Evolutionary conservation across 2,113 vertebrate genomes (phyloP).

Genomic region (Corvus hawaiiensis): DNA sequence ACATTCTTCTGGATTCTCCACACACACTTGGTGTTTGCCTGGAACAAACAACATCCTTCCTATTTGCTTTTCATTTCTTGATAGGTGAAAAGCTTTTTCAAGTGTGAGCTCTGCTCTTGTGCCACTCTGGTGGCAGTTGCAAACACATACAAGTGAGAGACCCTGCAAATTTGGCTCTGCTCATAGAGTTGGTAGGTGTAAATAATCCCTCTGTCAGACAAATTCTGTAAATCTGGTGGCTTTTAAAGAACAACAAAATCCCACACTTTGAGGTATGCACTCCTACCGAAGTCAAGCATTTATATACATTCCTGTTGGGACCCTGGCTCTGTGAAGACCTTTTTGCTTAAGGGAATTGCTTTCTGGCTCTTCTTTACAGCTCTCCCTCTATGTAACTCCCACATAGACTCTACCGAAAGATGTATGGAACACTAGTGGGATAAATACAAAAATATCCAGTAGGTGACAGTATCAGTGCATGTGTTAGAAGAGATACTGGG

Average conservation of each 20-base stretch:
- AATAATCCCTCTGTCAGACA: neutral
- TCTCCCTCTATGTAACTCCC: neutral
- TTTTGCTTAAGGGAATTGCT: neutral
- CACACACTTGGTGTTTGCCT: neutral
- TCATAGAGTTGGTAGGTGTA: conserved; percentile 65
- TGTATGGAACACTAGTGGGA: neutral
- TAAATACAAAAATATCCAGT: neutral
- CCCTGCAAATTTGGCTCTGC: conserved; percentile 64
- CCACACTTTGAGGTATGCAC: fast-evolving
- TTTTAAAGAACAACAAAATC: neutral
- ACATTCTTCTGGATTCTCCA: neutral
- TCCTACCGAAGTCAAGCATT: neutral
- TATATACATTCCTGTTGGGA: neutral
- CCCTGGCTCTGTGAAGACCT: neutral
- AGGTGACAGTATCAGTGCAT: neutral
- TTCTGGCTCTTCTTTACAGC: neutral
- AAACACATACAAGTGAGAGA: conserved; percentile 42
- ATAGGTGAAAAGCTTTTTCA: conserved; percentile 71
- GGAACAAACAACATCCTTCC: neutral
- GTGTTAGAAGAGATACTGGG: neutral
- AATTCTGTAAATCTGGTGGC: neutral
- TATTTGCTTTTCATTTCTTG: neutral
- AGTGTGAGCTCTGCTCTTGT: conserved; percentile 66
- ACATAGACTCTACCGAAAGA: neutral
- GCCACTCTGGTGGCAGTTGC: neutral